phyloP scores from a whole-genome alignment of 2,113 vertebrate genomes.

The Ploceus nigricollis region DNA sequence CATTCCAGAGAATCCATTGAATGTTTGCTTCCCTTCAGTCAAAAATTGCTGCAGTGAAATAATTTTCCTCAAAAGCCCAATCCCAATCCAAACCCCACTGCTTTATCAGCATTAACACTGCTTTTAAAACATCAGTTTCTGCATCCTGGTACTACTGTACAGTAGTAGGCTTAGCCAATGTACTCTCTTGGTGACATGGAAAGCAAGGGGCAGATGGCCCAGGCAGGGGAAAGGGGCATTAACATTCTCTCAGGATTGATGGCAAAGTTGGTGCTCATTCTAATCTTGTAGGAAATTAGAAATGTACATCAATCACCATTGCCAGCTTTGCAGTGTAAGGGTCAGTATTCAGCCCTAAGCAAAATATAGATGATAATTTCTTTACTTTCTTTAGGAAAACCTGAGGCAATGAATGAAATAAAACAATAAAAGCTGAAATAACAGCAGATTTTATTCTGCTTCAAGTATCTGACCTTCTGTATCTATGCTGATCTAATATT shows the following conservation, averaged over 20 bases:
- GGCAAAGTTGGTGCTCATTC: not conserved
- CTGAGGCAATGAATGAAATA: not conserved
- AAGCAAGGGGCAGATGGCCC: not conserved
- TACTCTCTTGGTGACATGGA: not conserved
- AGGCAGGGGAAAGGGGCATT: not conserved
- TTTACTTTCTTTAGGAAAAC: not conserved
- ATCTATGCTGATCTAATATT: not conserved
- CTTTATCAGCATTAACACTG: not conserved
- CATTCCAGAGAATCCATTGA: not conserved
- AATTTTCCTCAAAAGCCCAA: not conserved
- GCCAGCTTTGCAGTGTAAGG: not conserved
- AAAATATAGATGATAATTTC: slow-evolving; percentile 8
- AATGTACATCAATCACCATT: not conserved
- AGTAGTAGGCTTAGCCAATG: not conserved
- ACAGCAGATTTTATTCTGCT: not conserved
- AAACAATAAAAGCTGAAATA: not conserved
- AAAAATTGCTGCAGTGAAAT: not conserved
- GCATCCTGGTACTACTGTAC: not conserved
- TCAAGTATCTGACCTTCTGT: not conserved
- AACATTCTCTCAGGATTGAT: not conserved
- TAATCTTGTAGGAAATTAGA: slow-evolving; percentile 6
- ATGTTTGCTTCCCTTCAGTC: not conserved
- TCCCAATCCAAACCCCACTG: not conserved
- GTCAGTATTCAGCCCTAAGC: not conserved
- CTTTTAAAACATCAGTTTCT: not conserved